Conservation (phyloP, 2,113 vertebrate species). For the Corydoras maculifer region DNA sequence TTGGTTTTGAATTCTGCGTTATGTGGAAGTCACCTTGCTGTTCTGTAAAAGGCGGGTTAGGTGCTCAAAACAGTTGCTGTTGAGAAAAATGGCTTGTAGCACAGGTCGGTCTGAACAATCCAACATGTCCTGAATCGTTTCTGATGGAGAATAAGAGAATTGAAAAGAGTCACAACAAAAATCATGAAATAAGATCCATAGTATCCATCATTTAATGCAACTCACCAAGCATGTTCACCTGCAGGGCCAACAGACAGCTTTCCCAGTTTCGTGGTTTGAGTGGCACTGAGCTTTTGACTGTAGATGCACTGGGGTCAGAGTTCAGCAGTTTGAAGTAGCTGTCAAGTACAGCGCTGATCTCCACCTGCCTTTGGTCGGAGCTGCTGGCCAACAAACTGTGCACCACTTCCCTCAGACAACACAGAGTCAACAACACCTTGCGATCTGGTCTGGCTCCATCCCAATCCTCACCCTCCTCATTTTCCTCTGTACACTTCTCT, state of each 20-base stretch:
- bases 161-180: background rate
- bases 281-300: constrained; percentile 56
- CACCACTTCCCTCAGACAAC: constrained; percentile 91
- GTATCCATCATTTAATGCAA: background rate
- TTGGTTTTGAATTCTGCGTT: background rate
- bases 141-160: constrained; percentile 53
- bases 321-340: constrained; percentile 97
- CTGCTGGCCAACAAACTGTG: constrained; percentile 89
- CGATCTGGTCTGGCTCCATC: constrained; percentile 76
- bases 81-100: constrained; percentile 96
- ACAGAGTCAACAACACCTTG: constrained; percentile 83
- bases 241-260: constrained; percentile 82
- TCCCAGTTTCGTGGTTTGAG: constrained; percentile 78
- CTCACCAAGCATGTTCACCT: constrained; percentile 94
- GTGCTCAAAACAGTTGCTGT: constrained; percentile 98
- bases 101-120: constrained; percentile 92
- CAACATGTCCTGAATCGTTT: constrained; percentile 95
- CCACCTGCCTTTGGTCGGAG: constrained; percentile 94
- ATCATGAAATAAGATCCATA: background rate
- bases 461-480: constrained; percentile 73
- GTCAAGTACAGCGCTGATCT: constrained; percentile 87
- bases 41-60: constrained; percentile 92
- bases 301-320: constrained; percentile 79
- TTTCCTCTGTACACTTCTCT: constrained; percentile 76
- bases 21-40: constrained; percentile 79